Evolutionary conservation across 2,888 invertebrate genomes (phyloP).

Genomic region (Dione vanillae): DNA sequence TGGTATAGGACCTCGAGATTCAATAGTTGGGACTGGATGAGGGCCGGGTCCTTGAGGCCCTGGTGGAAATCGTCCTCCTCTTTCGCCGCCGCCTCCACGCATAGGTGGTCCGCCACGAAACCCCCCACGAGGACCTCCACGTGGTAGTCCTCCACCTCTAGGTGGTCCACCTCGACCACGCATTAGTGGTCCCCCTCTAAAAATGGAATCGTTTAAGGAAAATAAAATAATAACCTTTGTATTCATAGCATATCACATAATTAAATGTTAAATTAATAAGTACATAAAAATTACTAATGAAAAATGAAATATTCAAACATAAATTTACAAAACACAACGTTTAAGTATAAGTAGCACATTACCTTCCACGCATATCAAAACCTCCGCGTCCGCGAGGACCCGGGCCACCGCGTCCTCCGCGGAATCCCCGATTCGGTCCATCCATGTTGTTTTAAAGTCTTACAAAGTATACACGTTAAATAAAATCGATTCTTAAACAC

Average conservation of each 20-base stretch:
- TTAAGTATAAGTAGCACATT: slow-evolving; percentile 27
- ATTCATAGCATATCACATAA: neutral
- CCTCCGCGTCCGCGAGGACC: slow-evolving; percentile 74
- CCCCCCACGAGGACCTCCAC: slow-evolving; percentile 75
- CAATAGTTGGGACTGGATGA: slow-evolving; percentile 79
- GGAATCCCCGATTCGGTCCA: slow-evolving; percentile 62
- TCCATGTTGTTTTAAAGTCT: slow-evolving; percentile 43
- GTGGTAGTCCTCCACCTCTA: slow-evolving; percentile 54
- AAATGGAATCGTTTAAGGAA: no score
- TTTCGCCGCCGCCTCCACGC: slow-evolving; percentile 75
- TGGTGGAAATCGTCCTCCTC: slow-evolving; percentile 74
- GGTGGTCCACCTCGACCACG: slow-evolving; percentile 70
- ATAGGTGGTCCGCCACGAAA: slow-evolving; percentile 72
- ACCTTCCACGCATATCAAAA: slow-evolving; percentile 80
- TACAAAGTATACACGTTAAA: neutral
- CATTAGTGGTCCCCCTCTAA: slow-evolving; percentile 73
- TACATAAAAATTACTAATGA: no score
- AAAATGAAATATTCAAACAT: neutral
- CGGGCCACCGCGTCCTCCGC: slow-evolving; percentile 73
- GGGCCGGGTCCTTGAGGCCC: slow-evolving; percentile 79
- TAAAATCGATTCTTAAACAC: neutral
- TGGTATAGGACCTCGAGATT: slow-evolving; percentile 71
- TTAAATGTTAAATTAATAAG: no score
- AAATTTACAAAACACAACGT: neutral
- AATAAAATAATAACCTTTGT: neutral